A percentile compares a stretch with the other conserved stretches of the same genome.
These are phyloP conservation scores for Dermochelys coriacea DNA, from an alignment of 2,797 vertebrate species.

Conservation along the genomic window DNA sequence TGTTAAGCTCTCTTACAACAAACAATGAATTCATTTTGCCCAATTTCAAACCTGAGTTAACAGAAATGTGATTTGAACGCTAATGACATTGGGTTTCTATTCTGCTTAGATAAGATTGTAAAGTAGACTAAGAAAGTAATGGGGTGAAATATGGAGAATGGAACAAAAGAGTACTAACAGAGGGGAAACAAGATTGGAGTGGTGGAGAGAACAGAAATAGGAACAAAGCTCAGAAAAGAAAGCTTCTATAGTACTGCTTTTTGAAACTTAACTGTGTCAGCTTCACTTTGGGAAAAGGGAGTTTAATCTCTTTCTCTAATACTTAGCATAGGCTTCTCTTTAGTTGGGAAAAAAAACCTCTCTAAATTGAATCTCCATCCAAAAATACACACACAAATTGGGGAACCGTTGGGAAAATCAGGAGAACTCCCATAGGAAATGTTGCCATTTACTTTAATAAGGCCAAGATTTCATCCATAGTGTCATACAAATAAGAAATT, in stretches of 20 bases:
- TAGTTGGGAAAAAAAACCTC: neutral
- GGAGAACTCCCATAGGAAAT: neutral
- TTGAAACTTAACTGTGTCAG: neutral
- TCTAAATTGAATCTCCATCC: neutral
- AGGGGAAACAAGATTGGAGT: neutral
- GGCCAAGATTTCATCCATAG: neutral
- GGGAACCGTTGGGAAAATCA: too few species aligned
- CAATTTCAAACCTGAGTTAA: neutral
- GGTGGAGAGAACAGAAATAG: neutral
- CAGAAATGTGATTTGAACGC: neutral
- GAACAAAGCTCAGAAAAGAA: neutral
- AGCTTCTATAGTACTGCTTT: neutral
- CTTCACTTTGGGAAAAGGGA: neutral
- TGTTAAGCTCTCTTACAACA: accelerated
- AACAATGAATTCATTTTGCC: neutral
- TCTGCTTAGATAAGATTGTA: neutral
- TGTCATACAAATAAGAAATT: too few species aligned
- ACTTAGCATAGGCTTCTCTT: neutral
- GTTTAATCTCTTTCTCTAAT: neutral
- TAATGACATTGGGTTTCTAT: neutral
- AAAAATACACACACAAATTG: neutral
- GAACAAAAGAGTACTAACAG: neutral
- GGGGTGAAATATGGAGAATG: neutral
- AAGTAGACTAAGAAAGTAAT: too few species aligned
- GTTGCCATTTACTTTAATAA: neutral